A percentile compares a stretch with the other conserved stretches of the same genome.
These are phyloP conservation scores for Coregonus ussuriensis DNA, from an alignment of 2,797 vertebrate species.

Conservation along the genomic window DNA sequence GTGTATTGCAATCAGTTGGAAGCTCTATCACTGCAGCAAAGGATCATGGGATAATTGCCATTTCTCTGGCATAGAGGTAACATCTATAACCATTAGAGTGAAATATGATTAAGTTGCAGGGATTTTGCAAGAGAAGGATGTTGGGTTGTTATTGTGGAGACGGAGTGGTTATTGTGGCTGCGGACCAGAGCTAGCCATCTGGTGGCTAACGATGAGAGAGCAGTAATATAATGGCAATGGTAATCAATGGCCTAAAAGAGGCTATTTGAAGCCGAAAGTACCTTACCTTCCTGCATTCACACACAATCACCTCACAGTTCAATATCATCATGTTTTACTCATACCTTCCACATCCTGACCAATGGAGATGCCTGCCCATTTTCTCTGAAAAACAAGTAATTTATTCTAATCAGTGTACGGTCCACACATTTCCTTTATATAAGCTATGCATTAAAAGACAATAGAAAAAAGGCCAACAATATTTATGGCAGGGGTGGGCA, in stretches of 20 bases:
- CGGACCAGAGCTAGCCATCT: background rate
- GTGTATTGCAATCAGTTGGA: no score
- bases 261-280: background rate
- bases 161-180: background rate
- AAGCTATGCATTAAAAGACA: background rate
- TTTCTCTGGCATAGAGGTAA: conserved; percentile 13
- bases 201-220: conserved; percentile 2
- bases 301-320: background rate
- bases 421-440: background rate
- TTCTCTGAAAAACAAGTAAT: conserved; percentile 75
- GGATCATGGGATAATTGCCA: background rate
- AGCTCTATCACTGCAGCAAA: background rate
- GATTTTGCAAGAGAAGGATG: conserved; percentile 18
- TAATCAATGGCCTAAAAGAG: conserved; percentile 18
- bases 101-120: background rate
- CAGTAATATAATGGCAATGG: background rate
- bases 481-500: no score
- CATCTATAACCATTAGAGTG: conserved; percentile 20
- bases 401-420: background rate
- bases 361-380: conserved; percentile 94
- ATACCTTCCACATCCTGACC: conserved; percentile 93
- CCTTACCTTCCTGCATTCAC: background rate
- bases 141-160: conserved; percentile 8
- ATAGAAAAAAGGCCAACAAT: no score
- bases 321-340: conserved; percentile 28